These are phyloP conservation scores for Cochlearius cochlearius DNA, from an alignment of 2,113 vertebrate species.

Conservation along the genomic window DNA sequence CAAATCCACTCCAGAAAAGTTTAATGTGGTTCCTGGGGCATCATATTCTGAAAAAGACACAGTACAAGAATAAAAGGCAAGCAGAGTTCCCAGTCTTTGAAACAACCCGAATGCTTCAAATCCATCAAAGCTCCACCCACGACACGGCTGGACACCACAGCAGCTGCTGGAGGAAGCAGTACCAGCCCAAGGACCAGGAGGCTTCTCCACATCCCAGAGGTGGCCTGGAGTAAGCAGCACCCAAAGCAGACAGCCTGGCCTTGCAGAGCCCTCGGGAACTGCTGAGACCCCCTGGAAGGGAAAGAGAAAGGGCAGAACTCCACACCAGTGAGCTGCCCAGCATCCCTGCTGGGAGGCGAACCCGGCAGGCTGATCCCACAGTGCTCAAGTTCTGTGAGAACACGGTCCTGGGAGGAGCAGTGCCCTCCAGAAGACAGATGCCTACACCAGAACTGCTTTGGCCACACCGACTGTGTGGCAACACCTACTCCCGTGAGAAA, in stretches of 20 bases:
- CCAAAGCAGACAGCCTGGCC: background rate
- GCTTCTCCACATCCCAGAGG: background rate
- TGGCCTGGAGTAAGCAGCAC: background rate
- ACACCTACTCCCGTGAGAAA: background rate
- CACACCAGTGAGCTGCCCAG: background rate
- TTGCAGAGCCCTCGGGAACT: background rate
- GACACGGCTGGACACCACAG: background rate
- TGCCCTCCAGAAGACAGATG: background rate
- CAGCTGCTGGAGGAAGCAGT: background rate
- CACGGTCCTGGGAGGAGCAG: background rate
- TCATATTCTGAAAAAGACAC: background rate
- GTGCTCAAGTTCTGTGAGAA: background rate
- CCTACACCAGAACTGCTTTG: background rate
- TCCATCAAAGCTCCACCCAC: background rate
- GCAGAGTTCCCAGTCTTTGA: background rate
- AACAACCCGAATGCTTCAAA: background rate
- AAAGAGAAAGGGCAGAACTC: background rate
- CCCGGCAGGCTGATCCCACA: background rate
- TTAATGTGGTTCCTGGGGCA: background rate
- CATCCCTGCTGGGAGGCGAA: background rate
- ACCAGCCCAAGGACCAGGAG: background rate
- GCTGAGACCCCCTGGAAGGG: background rate
- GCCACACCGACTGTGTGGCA: fast-evolving
- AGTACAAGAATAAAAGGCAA: background rate
- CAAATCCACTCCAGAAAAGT: constrained; percentile 4